Percentiles rank a stretch among this genome's conserved stretches.
These are phyloP conservation scores for Lumbricus terrestris DNA, from an alignment of 2,888 invertebrate species.

Conservation along the genomic window DNA sequence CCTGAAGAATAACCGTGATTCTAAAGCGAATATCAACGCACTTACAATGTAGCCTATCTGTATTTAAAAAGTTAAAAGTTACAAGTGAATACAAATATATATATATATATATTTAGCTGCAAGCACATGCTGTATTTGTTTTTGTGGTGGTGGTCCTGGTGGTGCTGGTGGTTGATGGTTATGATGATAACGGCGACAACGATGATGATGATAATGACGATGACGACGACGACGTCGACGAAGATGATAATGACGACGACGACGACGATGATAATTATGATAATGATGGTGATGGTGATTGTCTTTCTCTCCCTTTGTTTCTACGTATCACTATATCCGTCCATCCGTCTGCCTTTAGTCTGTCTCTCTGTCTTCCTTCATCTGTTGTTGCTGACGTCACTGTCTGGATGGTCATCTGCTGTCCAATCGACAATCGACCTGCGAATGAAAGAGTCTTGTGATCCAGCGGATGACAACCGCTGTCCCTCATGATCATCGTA, in stretches of 20 bases:
- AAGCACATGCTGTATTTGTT: too few relatives aligned
- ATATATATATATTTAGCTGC: too few relatives aligned
- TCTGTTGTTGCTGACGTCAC: background rate
- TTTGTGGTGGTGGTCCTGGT: too few relatives aligned
- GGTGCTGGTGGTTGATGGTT: too few relatives aligned
- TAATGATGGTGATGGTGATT: background rate
- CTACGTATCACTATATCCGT: background rate
- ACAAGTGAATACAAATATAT: too few relatives aligned
- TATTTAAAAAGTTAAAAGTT: too few relatives aligned
- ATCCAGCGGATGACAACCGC: too few relatives aligned
- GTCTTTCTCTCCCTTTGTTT: background rate
- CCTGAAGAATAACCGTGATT: background rate
- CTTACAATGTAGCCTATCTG: too few relatives aligned
- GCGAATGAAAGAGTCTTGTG: background rate
- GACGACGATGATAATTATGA: background rate
- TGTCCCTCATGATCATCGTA: background rate
- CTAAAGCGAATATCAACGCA: background rate
- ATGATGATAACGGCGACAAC: slow-evolving; percentile 15
- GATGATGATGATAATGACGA: background rate
- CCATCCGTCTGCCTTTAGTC: background rate
- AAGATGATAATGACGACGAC: background rate
- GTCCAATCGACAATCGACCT: background rate
- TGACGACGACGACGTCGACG: background rate
- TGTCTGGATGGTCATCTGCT: background rate
- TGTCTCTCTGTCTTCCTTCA: background rate